Evolutionary conservation across 1,140 invertebrate species (phyloP), one percentile per base, ranked within the genome.

Genomic region (Drosophila tropicalis): DNA sequence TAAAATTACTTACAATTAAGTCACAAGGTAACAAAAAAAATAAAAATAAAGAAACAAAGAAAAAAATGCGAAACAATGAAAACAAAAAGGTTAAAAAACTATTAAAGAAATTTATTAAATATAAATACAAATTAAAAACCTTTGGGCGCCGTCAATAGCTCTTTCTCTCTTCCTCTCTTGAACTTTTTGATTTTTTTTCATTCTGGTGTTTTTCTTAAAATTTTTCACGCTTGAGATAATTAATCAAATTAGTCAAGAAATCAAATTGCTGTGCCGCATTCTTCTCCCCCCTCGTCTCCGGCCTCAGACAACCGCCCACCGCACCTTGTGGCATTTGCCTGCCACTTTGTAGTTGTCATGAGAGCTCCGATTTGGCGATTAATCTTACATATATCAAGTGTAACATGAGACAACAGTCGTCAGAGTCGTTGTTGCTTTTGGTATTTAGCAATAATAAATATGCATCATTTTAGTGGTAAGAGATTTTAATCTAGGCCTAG

Each of bases 191-290:
- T 0, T 13, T 41, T 41, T 41, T 47, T 13, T 41, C 15, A 13
- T 47, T 9, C 3, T 51, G n/a, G 5, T 29, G 29, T 29, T 51
- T 51, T 51, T 51, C 44, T 47, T 22, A 13, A 66, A 51, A 60
- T 51, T 51, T 51, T 51, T 19, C 44, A 51, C 44, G 44, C 57
- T 67, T 22, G 44, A 51, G 44, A 51, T 78, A 86, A 85, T 85
- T 85, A 85, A 85, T 85, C 81, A 85, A 85, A 75, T 86, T 81
- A 70, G 72, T 55, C 36, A 80, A 72, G 73, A 84, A 64, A 66
- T 77, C 75, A 51, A 51, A 51, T 51, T 51, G 44, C 9, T 44
- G 5, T 6, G n/a, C n/a, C n/a, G n/a, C n/a, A n/a, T n/a, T n/a
- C n/a, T 15, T 6, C 9, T 3, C 17, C 5, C 6, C 41, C 6